Percentiles rank a stretch among this genome's conserved stretches.
phyloP scores from a whole-genome alignment of 2,113 vertebrate species.

The Leucopsar rothschildi region DNA sequence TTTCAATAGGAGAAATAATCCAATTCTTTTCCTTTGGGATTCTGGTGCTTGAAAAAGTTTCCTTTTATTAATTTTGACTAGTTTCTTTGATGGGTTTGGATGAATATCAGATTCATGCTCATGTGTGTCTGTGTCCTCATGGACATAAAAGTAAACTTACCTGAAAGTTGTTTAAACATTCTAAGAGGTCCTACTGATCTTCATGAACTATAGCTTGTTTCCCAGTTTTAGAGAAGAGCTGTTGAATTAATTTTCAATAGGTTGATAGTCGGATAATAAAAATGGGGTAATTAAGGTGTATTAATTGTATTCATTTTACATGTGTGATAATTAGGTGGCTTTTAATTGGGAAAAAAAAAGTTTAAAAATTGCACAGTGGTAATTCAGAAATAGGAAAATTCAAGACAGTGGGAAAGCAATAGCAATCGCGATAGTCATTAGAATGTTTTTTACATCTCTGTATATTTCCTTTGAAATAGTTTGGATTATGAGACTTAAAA shows the following conservation, averaged over 20 bases:
- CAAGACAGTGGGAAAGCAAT: neutral
- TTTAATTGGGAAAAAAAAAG: neutral
- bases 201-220: neutral
- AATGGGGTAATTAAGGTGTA: neutral
- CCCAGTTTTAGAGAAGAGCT: neutral
- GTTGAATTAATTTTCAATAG: neutral
- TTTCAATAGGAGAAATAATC: neutral
- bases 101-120: neutral
- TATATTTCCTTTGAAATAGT: neutral
- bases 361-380: neutral
- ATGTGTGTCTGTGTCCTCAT: neutral
- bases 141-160: neutral
- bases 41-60: slow-evolving; percentile 1
- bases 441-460: neutral
- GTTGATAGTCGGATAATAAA: neutral
- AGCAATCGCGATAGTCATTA: neutral
- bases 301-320: neutral
- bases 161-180: neutral
- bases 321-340: neutral
- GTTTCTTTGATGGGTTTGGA: neutral
- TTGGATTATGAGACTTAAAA: neutral
- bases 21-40: neutral
- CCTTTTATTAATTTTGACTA: neutral
- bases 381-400: neutral
- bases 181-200: neutral